Evolutionary conservation across 1,140 invertebrate species (phyloP).

Genomic region (Frieseomelitta varia): DNA sequence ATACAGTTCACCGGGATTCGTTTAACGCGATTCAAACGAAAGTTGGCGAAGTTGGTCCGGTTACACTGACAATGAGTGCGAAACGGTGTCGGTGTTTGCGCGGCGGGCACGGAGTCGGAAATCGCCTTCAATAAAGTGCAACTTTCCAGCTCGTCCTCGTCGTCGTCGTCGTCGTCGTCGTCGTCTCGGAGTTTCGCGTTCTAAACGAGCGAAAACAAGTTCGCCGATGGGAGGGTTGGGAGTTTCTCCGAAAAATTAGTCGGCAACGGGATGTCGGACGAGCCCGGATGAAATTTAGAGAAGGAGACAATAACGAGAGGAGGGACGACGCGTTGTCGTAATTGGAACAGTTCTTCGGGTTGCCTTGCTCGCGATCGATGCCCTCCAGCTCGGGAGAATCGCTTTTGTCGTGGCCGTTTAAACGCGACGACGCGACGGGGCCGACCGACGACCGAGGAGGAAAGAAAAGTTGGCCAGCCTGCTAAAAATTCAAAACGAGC

Average conservation of each 20-base stretch:
- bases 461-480: slow-evolving; percentile 63
- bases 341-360: neutral
- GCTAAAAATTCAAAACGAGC: slow-evolving; percentile 75
- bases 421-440: slow-evolving; percentile 34
- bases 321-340: neutral
- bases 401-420: slow-evolving; percentile 59
- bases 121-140: slow-evolving; percentile 9
- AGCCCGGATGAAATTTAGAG: neutral
- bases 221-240: neutral
- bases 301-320: neutral
- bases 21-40: slow-evolving; percentile 66
- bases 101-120: slow-evolving; percentile 1
- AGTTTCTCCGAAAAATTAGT: slow-evolving; percentile 7
- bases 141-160: slow-evolving; percentile 11
- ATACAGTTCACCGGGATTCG: slow-evolving; percentile 60
- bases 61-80: slow-evolving; percentile 31
- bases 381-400: slow-evolving; percentile 30
- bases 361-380: neutral
- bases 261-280: neutral
- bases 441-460: slow-evolving; percentile 8
- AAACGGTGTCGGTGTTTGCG: slow-evolving; percentile 24
- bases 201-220: slow-evolving; percentile 19
- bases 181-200: slow-evolving; percentile 13
- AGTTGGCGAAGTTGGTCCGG: slow-evolving; percentile 61
- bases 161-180: neutral